Evolutionary conservation across 2,888 invertebrate genomes (phyloP), one percentile per base, ranked within the genome.

Genomic region (Oscheius sp.): DNA sequence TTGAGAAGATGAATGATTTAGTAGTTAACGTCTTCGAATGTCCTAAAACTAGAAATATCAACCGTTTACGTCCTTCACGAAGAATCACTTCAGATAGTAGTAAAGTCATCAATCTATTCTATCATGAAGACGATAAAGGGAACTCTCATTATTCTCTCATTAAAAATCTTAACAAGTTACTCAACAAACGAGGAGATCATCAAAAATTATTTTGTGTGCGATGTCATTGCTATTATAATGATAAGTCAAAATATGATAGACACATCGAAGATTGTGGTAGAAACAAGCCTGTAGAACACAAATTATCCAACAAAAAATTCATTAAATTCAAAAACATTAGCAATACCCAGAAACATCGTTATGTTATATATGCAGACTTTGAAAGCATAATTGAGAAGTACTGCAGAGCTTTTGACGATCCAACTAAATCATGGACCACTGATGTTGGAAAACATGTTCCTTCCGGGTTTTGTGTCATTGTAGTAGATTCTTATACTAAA

Each of bases 331-430:
- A 66, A 69, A 76, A 71, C 29, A 63, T 71, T 37, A 37, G 53
- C 1, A 77, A 72, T 34, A 74, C 77, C n/a, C 77, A 77, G 58
- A 77, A 72, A 29, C 72, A 73, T 69, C 31, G 75, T 46, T 77
- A 65, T 37, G 67, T 77, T 15, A 66, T 70, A 52, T 23, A 70
- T 72, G 63, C 70, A 45, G 70, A 70, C 34, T 70, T 70, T 61
- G 70, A 70, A 67, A 70, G 70, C 66, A 64, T 73, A 0, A 76
- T 73, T n/a, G 5, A 73, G 39, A 74, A 74, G 37, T 33, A 39
- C 34, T 20, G 17, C 20, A 53, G 17, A 20, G 1, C n/a, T 46
- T 33, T 17, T 46, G 50, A 65, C 63, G 58, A 70, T 23, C 53
- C 72, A 31, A 61, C 65, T 65, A 48, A 42, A 70, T 68, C 63